These are phyloP conservation scores for Cephus nigrinus DNA, from an alignment of 2,888 invertebrate species.

Conservation along the genomic window DNA sequence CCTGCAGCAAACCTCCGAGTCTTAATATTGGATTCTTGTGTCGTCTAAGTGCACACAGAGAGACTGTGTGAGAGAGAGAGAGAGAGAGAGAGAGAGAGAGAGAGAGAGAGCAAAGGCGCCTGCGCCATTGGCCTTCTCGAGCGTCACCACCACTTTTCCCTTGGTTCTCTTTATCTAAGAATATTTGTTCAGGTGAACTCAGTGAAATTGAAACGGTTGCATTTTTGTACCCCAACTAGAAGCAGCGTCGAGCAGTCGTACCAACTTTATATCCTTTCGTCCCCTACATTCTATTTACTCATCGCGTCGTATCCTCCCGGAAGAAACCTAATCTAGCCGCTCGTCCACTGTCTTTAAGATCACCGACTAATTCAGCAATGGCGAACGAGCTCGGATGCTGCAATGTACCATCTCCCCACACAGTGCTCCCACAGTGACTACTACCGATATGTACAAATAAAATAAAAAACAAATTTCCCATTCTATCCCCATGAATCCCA, in stretches of 20 bases:
- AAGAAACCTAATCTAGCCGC: not conserved
- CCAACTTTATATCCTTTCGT: not conserved
- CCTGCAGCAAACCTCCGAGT: constrained; percentile 12
- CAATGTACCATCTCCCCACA: not conserved
- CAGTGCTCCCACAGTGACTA: not conserved
- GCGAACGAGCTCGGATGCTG: not conserved
- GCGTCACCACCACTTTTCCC: not conserved
- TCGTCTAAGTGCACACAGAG: constrained; percentile 15
- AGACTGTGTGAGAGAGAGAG: constrained; percentile 6
- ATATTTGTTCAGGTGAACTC: constrained; percentile 51
- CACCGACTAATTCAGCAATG: not conserved
- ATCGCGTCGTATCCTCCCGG: not conserved
- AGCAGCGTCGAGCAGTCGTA: not conserved
- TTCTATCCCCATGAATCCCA: too few species aligned
- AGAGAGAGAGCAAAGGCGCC: constrained; percentile 22
- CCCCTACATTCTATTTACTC: not conserved
- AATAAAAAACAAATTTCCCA: too few species aligned
- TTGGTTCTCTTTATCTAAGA: constrained; percentile 48
- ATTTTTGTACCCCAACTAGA: constrained; percentile 28
- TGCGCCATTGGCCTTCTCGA: constrained; percentile 38
- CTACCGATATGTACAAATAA: not conserved
- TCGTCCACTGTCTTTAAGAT: not conserved
- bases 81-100: constrained; percentile 9
- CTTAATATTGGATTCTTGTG: constrained; percentile 37
- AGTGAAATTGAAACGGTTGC: constrained; percentile 47